Percentiles rank a stretch among this genome's conserved stretches.
phyloP scores from a whole-genome alignment of 1,140 invertebrate species.

The Trichonephila inaurata region DNA sequence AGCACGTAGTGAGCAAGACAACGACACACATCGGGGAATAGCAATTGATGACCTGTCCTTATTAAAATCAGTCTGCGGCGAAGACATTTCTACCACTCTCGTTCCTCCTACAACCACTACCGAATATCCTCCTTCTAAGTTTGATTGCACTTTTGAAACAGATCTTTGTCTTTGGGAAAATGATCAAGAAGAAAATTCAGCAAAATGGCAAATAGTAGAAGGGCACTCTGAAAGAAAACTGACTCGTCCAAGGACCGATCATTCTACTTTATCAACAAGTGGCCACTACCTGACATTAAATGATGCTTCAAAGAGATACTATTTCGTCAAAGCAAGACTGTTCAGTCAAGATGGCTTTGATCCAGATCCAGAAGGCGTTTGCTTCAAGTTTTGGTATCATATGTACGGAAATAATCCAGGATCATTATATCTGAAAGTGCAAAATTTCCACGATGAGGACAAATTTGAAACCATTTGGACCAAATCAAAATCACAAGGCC shows the following conservation, averaged over 20 bases:
- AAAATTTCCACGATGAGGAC: constrained; percentile 68
- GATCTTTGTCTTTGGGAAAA: constrained; percentile 71
- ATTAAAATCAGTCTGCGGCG: constrained; percentile 34
- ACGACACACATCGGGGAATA: constrained; percentile 68
- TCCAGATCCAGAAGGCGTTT: constrained; percentile 29
- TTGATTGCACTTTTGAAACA: constrained; percentile 72
- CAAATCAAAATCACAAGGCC: constrained; percentile 70
- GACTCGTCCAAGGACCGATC: constrained; percentile 65
- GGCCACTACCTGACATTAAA: constrained; percentile 71
- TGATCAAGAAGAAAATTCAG: neutral
- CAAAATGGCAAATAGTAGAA: constrained; percentile 42
- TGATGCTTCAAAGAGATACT: neutral
- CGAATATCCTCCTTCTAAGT: constrained; percentile 26
- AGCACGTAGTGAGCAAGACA: constrained; percentile 31
- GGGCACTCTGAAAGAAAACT: constrained; percentile 66
- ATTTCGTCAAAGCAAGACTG: neutral
- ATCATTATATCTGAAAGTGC: constrained; percentile 45
- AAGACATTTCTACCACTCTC: constrained; percentile 21
- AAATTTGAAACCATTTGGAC: constrained; percentile 64
- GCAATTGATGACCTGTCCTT: constrained; percentile 77
- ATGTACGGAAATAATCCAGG: constrained; percentile 72
- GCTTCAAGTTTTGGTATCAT: constrained; percentile 77
- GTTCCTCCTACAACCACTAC: constrained; percentile 54
- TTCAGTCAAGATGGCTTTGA: constrained; percentile 46
- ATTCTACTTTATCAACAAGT: constrained; percentile 60